Evolutionary conservation across 2,797 vertebrate genomes (phyloP), one percentile per base, ranked within the genome.

Genomic region (Artibeus jamaicensis): DNA sequence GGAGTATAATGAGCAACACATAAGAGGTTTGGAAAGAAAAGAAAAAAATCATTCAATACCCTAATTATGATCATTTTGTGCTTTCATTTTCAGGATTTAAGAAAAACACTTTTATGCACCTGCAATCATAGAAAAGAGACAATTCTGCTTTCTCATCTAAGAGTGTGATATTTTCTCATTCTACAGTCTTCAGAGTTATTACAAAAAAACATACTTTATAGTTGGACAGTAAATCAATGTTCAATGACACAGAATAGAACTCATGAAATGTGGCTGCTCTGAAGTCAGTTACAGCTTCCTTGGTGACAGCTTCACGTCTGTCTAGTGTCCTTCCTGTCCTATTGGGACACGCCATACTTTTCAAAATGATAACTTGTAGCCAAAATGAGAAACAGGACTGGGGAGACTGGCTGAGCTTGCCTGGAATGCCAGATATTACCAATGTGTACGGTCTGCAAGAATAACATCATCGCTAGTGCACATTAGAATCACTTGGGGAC

Each of bases 61-160:
- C 6, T 44, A 79, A 73, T 71, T 83, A 48, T 42, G 32, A 83
- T 74, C 34, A 44, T 86, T 91, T 92, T 89, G 48, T 87, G 46
- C 48, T 90, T 94, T 94, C 14, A 3, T 87, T 85, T 97, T 67
- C 70, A 77, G 92, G 19, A 46, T 83, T 88, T 24, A 74, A 89
- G 82, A 55, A 55, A 74, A 74, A 55, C 10, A 42, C 1, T 57
- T 91, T 84, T 83, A 70, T 67, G 32, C 26, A 65, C 37, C 34
- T 70, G 32, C 32, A 70, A 48, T 67, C 32, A 21, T 3, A 70
- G 39, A 83, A 3, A n/a, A 86, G 44, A 95, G 74, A 89, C 67
- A 79, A 76, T 70, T 84, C 67, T 53, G 37, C n/a, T 44, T 70
- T 88, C 15, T 85, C 48, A 9, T 48, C 91, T 71, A 65, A 48